These are phyloP conservation scores for Chaenogobius annularis DNA, from an alignment of 2,113 vertebrate species.

Conservation along the genomic window DNA sequence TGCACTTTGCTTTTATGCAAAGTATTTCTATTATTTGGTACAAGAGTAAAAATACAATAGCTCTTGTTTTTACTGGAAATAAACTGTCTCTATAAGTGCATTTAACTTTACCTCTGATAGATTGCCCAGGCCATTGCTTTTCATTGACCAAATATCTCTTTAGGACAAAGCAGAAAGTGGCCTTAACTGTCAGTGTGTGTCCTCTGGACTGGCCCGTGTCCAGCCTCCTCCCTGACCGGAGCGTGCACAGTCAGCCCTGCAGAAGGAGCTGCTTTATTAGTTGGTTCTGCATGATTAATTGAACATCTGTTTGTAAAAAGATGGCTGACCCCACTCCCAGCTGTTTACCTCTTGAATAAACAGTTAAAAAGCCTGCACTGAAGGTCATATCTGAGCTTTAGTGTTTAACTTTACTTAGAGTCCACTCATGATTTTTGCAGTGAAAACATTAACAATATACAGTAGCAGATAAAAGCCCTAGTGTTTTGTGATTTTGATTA, in stretches of 20 bases:
- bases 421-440: constrained; percentile 23
- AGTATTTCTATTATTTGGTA: constrained; percentile 29
- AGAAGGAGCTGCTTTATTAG: constrained; percentile 69
- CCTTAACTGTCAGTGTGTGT: constrained; percentile 53
- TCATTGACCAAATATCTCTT: constrained; percentile 1
- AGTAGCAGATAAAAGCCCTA: constrained; percentile 15
- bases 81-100: constrained; percentile 16
- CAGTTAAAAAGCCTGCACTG: constrained; percentile 59
- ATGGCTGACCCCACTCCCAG: constrained; percentile 67
- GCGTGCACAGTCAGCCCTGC: constrained; percentile 51
- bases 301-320: constrained; percentile 71
- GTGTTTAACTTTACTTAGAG: constrained; percentile 1
- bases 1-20: constrained; percentile 34
- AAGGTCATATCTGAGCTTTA: constrained; percentile 48
- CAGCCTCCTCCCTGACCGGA: constrained; percentile 47
- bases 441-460: constrained; percentile 20
- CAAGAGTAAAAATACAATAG: constrained; percentile 24
- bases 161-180: constrained; percentile 30
- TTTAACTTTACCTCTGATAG: constrained; percentile 6
- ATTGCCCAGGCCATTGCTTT: constrained; percentile 17
- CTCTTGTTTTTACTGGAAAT: constrained; percentile 1
- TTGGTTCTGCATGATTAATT: constrained; percentile 69
- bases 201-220: constrained; percentile 57
- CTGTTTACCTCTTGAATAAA: constrained; percentile 71
- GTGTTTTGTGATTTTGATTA: constrained; percentile 26